phyloP scores from a whole-genome alignment of 2,113 vertebrate genomes.

The Periophthalmodon schlosseri region DNA sequence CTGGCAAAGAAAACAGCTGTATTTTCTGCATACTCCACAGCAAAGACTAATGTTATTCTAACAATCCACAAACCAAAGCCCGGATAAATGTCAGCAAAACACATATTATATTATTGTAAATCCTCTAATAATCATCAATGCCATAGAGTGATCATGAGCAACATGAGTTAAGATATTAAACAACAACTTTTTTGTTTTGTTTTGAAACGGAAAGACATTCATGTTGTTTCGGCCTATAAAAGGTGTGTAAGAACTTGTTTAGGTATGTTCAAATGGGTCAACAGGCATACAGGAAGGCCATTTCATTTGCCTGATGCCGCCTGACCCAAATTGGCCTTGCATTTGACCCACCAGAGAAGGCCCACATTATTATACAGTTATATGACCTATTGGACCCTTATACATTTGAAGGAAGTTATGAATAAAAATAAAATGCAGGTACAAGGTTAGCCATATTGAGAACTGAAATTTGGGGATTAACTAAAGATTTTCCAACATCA shows the following conservation, averaged over 20 bases:
- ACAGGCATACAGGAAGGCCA: background rate
- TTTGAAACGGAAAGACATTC: too few species aligned
- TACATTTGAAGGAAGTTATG: background rate
- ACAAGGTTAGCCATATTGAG: conserved; percentile 19
- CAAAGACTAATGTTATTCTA: background rate
- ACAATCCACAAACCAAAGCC: background rate
- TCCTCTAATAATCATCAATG: too few species aligned
- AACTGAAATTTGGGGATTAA: conserved; percentile 21
- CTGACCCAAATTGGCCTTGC: background rate
- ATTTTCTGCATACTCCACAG: background rate
- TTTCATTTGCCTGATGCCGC: background rate
- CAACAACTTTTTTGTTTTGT: too few species aligned
- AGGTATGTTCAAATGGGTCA: background rate
- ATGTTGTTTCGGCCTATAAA: background rate
- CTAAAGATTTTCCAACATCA: conserved; percentile 33
- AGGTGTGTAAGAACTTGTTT: background rate
- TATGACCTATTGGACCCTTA: background rate
- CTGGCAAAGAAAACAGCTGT: background rate
- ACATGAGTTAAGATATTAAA: too few species aligned
- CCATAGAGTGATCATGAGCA: too few species aligned
- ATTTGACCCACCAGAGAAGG: background rate
- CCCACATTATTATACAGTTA: background rate
- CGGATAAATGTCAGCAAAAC: background rate
- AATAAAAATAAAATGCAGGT: conserved; percentile 19
- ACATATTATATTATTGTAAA: too few species aligned